Evolutionary conservation across 2,888 invertebrate genomes (phyloP).

Genomic region (Heliconius ethilla): DNA sequence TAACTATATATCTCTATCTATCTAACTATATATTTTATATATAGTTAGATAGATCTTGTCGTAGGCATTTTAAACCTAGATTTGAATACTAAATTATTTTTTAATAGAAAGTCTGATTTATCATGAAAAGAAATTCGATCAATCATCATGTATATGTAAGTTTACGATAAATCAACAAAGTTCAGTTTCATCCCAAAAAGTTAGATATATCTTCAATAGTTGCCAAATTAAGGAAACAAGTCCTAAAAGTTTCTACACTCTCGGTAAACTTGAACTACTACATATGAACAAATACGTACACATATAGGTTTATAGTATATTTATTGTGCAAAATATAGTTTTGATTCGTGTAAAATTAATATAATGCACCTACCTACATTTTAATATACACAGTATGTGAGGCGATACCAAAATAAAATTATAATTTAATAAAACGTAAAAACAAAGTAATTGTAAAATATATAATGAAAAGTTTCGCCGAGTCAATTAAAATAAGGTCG

Average conservation of each 20-base stretch:
- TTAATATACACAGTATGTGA: not conserved
- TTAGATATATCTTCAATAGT: constrained; percentile 22
- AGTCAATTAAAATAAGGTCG: constrained; percentile 42
- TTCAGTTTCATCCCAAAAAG: constrained; percentile 16
- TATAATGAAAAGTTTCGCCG: constrained; percentile 31
- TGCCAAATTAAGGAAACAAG: constrained; percentile 16
- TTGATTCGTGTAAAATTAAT: not conserved
- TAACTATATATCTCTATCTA: no score
- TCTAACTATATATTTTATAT: no score
- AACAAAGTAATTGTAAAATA: constrained; percentile 23
- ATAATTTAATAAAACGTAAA: constrained; percentile 16
- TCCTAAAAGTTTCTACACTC: constrained; percentile 17
- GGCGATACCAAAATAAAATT: constrained; percentile 8
- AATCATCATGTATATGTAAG: not conserved
- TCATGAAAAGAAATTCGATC: constrained; percentile 1
- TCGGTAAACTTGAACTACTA: not conserved
- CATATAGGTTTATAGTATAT: not conserved
- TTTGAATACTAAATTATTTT: not conserved
- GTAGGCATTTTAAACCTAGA: not conserved
- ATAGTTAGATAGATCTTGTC: constrained; percentile 12
- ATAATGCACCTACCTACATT: no score
- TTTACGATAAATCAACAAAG: constrained; percentile 14
- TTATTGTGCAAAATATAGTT: not conserved
- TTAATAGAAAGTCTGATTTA: not conserved
- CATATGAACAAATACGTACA: not conserved